Conservation (phyloP, 2,888 invertebrate species). For the Diachrysia chrysitis region DNA sequence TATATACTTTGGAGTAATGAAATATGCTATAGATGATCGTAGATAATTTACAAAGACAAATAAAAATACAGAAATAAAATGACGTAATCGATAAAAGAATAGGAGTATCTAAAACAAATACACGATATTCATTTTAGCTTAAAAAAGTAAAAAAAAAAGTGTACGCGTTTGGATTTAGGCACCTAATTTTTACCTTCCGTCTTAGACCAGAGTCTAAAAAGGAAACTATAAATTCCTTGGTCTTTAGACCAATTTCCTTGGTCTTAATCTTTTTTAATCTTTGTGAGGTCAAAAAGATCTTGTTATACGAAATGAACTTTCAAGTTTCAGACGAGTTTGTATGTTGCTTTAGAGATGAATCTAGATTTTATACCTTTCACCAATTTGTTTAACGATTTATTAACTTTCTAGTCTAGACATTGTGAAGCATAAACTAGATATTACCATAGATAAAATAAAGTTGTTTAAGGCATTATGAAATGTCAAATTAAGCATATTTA, state of each 20-base stretch:
- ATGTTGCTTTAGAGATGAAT: not conserved
- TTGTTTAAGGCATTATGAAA: not conserved
- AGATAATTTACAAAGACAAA: not conserved
- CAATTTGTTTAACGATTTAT: not conserved
- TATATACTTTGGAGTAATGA: not conserved
- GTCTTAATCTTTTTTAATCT: too few species aligned
- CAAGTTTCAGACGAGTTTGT: not conserved
- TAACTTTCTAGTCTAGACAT: not conserved
- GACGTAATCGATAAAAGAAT: too few species aligned
- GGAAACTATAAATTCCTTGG: too few species aligned
- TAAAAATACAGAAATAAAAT: too few species aligned
- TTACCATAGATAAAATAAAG: not conserved
- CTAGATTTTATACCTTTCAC: slow-evolving; percentile 1
- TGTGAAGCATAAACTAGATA: not conserved
- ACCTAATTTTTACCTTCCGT: too few species aligned
- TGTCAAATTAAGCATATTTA: not conserved
- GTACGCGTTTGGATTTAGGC: too few species aligned
- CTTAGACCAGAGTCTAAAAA: too few species aligned
- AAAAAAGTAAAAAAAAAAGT: too few species aligned
- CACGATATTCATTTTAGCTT: too few species aligned
- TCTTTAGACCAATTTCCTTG: too few species aligned
- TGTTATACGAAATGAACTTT: not conserved
- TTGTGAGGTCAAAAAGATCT: too few species aligned
- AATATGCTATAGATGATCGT: not conserved
- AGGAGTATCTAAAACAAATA: too few species aligned